A percentile compares a stretch with the other conserved stretches of the same genome.
These are phyloP conservation scores for Polypterus senegalus DNA, from an alignment of 2,113 vertebrate genomes.

Conservation along the genomic window DNA sequence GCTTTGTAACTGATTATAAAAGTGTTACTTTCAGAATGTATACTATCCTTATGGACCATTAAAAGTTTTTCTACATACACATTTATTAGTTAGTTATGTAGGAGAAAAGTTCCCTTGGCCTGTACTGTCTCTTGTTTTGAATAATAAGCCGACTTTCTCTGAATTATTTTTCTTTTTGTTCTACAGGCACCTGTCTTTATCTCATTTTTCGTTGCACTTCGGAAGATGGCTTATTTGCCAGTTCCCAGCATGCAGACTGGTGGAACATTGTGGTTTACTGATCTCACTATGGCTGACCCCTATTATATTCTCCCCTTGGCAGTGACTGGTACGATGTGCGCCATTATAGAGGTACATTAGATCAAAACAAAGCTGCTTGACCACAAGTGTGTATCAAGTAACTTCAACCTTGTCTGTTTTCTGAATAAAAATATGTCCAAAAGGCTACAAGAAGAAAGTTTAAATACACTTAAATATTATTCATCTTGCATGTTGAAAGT, in stretches of 20 bases:
- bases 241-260: conserved; percentile 74
- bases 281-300: conserved; percentile 64
- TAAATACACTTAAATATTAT: too few relatives aligned
- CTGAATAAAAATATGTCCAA: too few relatives aligned
- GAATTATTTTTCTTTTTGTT: conserved; percentile 3
- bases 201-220: conserved; percentile 79
- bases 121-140: background rate
- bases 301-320: conserved; percentile 59
- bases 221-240: conserved; percentile 73
- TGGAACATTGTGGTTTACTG: conserved; percentile 66
- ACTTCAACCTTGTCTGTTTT: too few relatives aligned
- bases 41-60: too few relatives aligned
- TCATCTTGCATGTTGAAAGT: too few relatives aligned
- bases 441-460: too few relatives aligned
- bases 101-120: background rate
- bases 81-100: background rate
- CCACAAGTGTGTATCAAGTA: too few relatives aligned
- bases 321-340: conserved; percentile 68
- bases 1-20: too few relatives aligned
- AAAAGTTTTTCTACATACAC: too few relatives aligned
- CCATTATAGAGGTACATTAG: conserved; percentile 60
- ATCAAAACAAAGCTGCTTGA: too few relatives aligned
- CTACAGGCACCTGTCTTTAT: conserved; percentile 67
- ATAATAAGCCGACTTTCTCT: background rate
- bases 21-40: too few relatives aligned